phyloP scores from a whole-genome alignment of 2,888 invertebrate species.

The Cheilosia vernalis region DNA sequence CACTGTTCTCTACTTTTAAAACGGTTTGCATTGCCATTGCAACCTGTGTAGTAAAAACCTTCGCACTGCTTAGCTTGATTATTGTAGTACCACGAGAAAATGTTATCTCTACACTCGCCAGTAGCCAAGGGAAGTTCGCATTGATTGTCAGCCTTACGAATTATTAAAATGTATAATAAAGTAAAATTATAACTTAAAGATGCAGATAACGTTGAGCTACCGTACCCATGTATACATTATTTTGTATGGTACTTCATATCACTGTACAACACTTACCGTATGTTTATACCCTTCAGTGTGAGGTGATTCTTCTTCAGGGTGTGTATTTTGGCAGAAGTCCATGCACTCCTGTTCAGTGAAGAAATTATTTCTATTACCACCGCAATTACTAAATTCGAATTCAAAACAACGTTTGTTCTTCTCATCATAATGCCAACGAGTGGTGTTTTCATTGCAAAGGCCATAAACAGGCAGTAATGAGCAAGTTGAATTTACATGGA shows the following conservation, averaged over 20 bases:
- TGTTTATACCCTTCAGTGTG: slow-evolving; percentile 28
- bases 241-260: neutral
- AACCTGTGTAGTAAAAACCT: slow-evolving; percentile 88
- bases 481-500: slow-evolving; percentile 86
- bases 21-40: slow-evolving; percentile 90
- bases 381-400: slow-evolving; percentile 93
- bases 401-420: slow-evolving; percentile 78
- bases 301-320: slow-evolving; percentile 76
- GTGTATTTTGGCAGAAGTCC: slow-evolving; percentile 80
- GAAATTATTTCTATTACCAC: slow-evolving; percentile 95
- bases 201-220: neutral
- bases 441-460: slow-evolving; percentile 79
- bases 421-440: slow-evolving; percentile 82
- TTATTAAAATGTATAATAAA: neutral
- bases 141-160: slow-evolving; percentile 77
- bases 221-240: neutral
- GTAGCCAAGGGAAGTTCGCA: slow-evolving; percentile 85
- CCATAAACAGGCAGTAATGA: slow-evolving; percentile 80
- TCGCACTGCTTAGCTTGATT: slow-evolving; percentile 85
- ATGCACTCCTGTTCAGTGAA: slow-evolving; percentile 81
- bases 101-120: slow-evolving; percentile 88
- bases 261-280: slow-evolving; percentile 18
- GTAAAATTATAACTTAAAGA: slow-evolving; percentile 7
- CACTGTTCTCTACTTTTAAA: slow-evolving; percentile 91
- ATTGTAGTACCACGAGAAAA: slow-evolving; percentile 91